These are phyloP conservation scores for Bilobella aurantiaca DNA, from an alignment of 1,140 invertebrate species.

Conservation along the genomic window DNA sequence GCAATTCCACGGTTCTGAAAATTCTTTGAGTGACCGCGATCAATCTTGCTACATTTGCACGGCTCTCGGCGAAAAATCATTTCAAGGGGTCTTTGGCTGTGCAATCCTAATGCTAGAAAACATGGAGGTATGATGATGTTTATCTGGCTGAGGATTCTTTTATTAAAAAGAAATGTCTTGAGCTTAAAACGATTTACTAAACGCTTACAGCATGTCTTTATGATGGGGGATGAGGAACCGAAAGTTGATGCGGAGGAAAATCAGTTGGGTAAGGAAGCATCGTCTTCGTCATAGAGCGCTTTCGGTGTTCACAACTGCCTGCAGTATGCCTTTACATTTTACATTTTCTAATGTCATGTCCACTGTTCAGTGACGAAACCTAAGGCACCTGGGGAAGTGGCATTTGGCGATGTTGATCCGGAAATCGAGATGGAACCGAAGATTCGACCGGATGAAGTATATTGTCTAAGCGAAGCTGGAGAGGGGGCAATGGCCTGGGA, in stretches of 20 bases:
- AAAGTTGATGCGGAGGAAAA: no score
- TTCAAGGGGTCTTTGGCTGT: slow-evolving; percentile 26
- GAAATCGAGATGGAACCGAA: background rate
- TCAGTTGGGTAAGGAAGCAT: background rate
- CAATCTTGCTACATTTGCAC: slow-evolving; percentile 31
- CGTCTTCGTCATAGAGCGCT: no score
- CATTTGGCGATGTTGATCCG: background rate
- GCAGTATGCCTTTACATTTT: no score
- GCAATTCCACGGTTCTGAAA: slow-evolving; percentile 33
- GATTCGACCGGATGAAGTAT: slow-evolving; percentile 14
- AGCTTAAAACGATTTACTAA: no score
- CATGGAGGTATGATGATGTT: slow-evolving; percentile 20
- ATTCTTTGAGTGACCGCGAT: slow-evolving; percentile 31
- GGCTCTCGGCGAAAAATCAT: slow-evolving; percentile 28
- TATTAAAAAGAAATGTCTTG: background rate
- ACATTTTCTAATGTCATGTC: no score
- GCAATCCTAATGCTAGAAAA: slow-evolving; percentile 25
- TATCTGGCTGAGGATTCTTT: background rate
- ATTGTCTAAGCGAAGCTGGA: slow-evolving; percentile 28
- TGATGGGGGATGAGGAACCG: no score
- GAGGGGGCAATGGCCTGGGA: slow-evolving; percentile 34
- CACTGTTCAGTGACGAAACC: no score
- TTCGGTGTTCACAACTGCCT: no score
- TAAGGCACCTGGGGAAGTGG: no score
- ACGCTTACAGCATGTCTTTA: no score